Base-by-base conservation (phyloP, 1,140 invertebrate genomes). In the Luehdorfia chinensis region DNA sequence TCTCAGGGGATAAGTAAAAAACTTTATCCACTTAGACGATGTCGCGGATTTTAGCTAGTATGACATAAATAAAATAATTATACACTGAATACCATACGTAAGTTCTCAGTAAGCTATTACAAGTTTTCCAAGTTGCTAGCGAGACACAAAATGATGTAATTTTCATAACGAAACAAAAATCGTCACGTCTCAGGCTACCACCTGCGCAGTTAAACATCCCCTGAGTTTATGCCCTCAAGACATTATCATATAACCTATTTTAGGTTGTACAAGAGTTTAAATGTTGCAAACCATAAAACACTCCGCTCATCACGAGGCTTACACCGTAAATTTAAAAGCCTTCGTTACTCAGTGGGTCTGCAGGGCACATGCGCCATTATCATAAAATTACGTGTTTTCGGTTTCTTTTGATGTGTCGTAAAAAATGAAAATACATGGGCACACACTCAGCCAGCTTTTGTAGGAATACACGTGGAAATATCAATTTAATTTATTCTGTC, bases 341-440 rank as follows among this genome's bases (percentile, higher is more conserved):
- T 83, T 61, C 64, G 60, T 67, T 72, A 70, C 69, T 72, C 62
- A n/a, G 55, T 56, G 59, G 59, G 65, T 68, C 70, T 64, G 59
- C 47, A 56, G 53, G 58, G 54, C 59, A 53, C 55, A n/a, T 63
- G 73, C 60, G 68, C 78, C 74, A 83, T 83, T 79, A 83, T 71
- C 75, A 83, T 83, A 83, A 79, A 83, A 78, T 83, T 69, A 75
- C 70, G 58, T 57, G 65, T 61, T 76, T 71, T 73, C 75, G 78
- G 70, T 76, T 83, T 79, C 75, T 79, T 75, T 78, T 79, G 72
- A 83, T 83, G 78, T 78, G 66, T 73, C 68, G 59, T 83, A 75
- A 76, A 73, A 81, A 74, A 81, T 75, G 71, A 77, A 76, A 69
- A 76, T 74, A 77, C 70, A 67, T 58, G 54, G 33, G 45, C 55